Evolutionary conservation across 2,797 vertebrate species (phyloP).

Genomic region (Poeciliopsis turneri): DNA sequence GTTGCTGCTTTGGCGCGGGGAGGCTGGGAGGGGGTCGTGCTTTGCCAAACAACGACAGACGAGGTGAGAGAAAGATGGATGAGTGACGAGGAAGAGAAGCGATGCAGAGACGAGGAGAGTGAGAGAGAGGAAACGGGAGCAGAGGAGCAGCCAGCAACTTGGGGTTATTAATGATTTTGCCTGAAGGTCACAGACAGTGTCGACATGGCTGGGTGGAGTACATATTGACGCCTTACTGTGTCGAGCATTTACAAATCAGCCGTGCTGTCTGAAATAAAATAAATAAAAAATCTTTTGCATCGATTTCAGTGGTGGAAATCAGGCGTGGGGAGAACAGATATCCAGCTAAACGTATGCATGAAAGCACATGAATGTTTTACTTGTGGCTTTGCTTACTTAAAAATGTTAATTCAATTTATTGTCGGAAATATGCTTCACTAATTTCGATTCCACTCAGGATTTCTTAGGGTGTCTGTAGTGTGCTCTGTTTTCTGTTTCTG

Average conservation of each 20-base stretch:
- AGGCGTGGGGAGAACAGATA: constrained; percentile 31
- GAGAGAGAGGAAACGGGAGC: constrained; percentile 36
- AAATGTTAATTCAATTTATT: background rate
- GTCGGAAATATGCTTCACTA: constrained; percentile 6
- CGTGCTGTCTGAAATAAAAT: constrained; percentile 55
- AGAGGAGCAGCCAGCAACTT: constrained; percentile 39
- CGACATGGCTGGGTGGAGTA: constrained; percentile 62
- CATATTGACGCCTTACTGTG: constrained; percentile 59
- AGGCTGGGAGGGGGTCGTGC: constrained; percentile 1
- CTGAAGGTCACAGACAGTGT: constrained; percentile 73
- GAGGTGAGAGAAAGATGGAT: constrained; percentile 42
- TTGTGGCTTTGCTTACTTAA: background rate
- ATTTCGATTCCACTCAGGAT: background rate
- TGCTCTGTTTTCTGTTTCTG: background rate
- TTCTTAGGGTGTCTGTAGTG: background rate
- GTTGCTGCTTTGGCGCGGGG: constrained; percentile 8
- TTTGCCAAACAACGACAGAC: constrained; percentile 20
- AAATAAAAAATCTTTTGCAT: constrained; percentile 52
- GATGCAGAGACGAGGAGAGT: constrained; percentile 31
- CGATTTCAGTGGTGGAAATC: constrained; percentile 47
- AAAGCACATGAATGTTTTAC: background rate
- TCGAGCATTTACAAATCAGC: constrained; percentile 59
- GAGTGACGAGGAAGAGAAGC: constrained; percentile 21
- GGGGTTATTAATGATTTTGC: constrained; percentile 70
- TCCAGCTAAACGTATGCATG: constrained; percentile 22